Base-by-base conservation (phyloP, 1,140 invertebrate genomes). In the Mactra quadrangularis region DNA sequence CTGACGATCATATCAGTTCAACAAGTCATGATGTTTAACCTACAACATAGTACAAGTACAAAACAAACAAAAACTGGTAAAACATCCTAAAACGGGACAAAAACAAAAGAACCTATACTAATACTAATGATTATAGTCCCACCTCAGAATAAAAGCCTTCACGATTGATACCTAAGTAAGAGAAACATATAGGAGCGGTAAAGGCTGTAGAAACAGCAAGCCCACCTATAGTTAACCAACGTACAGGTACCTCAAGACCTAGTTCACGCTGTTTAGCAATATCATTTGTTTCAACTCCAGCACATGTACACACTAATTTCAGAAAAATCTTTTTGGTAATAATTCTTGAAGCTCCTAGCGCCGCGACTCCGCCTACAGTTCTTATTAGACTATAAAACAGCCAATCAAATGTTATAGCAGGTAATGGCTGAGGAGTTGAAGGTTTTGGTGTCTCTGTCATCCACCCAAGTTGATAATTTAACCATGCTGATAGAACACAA, bases 171-270 rank as follows among this genome's bases (percentile, higher is more conserved):
- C 79, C 79, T 52, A 82, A 41, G n/a, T 38, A 66, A 27, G 19
- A 27, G 27, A 82, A 82, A 15, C 25, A 33, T 53, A 82, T 22
- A 53, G 79, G 79, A 17, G 60, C 68, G 25, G 50, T 75, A 45
- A 82, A 74, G 1, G 70, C 22, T 50, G 71, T 74, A 41, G 35
- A 52, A 29, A 82, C 70, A 41, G 79, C 70, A 31, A 82, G 31
- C n/a, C 70, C 71, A 4, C 79, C 70, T 62, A 82, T 74, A 35
- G 33, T 55, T 19, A 66, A n/a, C 70, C 71, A 82, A 15, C 79
- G 33, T n/a, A 82, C 59, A n/a, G 79, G 79, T 35, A 82, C 79
- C 35, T 82, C 79, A 13, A 82, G 60, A 41, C 79, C 79, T 29
- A 82, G 29, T 33, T 82, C 45, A 6, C 79, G 55, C 45, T 82